Conservation (phyloP, 2,113 vertebrate species). For the Muntiacus muntjak region DNA sequence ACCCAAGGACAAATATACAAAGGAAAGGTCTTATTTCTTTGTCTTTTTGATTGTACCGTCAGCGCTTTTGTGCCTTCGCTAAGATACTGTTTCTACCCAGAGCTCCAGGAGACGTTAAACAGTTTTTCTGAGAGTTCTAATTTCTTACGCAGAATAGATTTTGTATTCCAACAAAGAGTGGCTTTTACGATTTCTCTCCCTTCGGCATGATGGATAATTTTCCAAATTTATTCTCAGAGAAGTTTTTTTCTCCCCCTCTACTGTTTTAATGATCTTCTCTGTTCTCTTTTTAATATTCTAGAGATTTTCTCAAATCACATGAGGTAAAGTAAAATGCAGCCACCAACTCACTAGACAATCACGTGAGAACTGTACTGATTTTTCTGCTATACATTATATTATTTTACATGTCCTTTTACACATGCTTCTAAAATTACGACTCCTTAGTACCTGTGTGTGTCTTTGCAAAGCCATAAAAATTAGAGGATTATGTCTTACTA, state of each 20-base stretch:
- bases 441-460: background rate
- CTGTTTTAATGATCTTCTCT: background rate
- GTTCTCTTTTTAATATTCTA: background rate
- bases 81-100: background rate
- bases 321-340: background rate
- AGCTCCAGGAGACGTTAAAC: background rate
- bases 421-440: slow-evolving; percentile 4
- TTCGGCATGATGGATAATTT: background rate
- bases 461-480: background rate
- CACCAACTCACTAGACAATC: background rate
- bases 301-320: slow-evolving; percentile 6
- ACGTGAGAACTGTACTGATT: background rate
- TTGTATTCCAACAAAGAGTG: background rate
- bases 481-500: background rate
- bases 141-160: background rate
- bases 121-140: background rate
- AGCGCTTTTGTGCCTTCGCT: background rate
- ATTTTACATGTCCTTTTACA: background rate
- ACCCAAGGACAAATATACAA: background rate
- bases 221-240: background rate
- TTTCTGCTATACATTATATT: background rate
- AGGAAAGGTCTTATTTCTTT: background rate
- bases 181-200: background rate
- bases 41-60: background rate
- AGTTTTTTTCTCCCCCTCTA: background rate